Evolutionary conservation across 2,888 invertebrate species (phyloP), one percentile per base, ranked within the genome.

Genomic region (Plusia festucae): DNA sequence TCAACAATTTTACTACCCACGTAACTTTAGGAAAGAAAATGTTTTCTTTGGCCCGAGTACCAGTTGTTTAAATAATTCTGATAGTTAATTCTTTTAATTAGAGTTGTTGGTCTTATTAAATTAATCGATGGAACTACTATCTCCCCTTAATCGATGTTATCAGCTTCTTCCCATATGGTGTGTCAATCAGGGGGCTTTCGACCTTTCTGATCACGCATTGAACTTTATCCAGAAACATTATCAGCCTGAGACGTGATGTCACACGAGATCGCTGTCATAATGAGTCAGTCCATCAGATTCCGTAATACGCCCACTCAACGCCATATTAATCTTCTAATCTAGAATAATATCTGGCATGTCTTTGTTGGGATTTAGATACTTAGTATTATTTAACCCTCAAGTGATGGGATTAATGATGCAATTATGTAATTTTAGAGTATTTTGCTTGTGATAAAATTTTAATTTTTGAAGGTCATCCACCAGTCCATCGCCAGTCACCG

Each of bases 291-390:
- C 55, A 62, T 68, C 65, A 20, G 49, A 77, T 78, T 76, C 73
- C 73, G 58, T 72, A 73, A 75, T 71, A 79, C 76, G 68, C 82
- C 82, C 79, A 81, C 82, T 71, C 65, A 60, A 65, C 56, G 53
- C 74, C 75, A 78, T 78, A 76, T 76, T 76, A 66, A 78, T 78
- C 70, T 67, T 66, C 40, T 66, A 53, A 69, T 70, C 69, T 72
- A 65, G 40, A 65, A 76, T 65, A 62, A 54, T 70, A 69, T 66
- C 63, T 70, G 65, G 57, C 69, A 65, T 70, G 61, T 81, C 58
- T 66, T 68, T 68, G 40, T 68, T 68, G 46, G 66, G 65, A 70
- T 71, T 77, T 64, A 70, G 61, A 78, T 71, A 60, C 22, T 62
- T 68, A 64, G 63, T 60, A 53, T 73, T 70, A 63, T 76, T 53